These are phyloP conservation scores for Neocrepidodera transversa DNA, from an alignment of 2,888 invertebrate genomes.

Conservation along the genomic window DNA sequence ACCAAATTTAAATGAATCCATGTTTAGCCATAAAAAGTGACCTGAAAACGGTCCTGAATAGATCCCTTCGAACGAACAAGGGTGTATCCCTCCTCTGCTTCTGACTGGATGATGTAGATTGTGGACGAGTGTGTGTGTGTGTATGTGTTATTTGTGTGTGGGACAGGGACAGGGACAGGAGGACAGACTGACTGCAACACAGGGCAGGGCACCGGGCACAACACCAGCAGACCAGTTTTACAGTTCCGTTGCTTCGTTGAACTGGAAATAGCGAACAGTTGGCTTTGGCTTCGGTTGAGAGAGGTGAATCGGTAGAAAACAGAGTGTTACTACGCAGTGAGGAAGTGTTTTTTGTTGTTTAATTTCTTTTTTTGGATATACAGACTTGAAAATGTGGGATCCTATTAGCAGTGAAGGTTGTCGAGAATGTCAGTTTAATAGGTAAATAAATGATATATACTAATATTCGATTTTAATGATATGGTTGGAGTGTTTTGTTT, in stretches of 20 bases:
- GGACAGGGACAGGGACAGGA: too few relatives aligned
- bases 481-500: too few relatives aligned
- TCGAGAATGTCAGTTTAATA: conserved; percentile 60
- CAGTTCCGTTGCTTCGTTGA: conserved; percentile 38
- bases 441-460: too few relatives aligned
- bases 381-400: conserved; percentile 54
- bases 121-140: too few relatives aligned
- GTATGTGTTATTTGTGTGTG: too few relatives aligned
- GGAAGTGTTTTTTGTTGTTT: conserved; percentile 25
- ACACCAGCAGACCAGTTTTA: conserved; percentile 40
- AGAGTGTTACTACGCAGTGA: conserved; percentile 22
- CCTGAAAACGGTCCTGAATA: conserved; percentile 15
- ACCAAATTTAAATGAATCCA: too few relatives aligned
- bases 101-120: conserved; percentile 36
- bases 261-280: conserved; percentile 36
- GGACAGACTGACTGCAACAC: too few relatives aligned
- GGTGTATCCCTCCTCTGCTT: conserved; percentile 41
- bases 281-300: conserved; percentile 13
- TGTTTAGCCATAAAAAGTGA: too few relatives aligned
- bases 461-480: too few relatives aligned
- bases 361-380: conserved; percentile 31
- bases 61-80: conserved; percentile 41
- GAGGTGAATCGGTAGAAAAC: conserved; percentile 1
- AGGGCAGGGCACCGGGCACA: too few relatives aligned
- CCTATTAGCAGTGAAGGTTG: conserved; percentile 54